These are phyloP conservation scores for Pocota personata DNA, from an alignment of 2,888 invertebrate species.

Conservation along the genomic window DNA sequence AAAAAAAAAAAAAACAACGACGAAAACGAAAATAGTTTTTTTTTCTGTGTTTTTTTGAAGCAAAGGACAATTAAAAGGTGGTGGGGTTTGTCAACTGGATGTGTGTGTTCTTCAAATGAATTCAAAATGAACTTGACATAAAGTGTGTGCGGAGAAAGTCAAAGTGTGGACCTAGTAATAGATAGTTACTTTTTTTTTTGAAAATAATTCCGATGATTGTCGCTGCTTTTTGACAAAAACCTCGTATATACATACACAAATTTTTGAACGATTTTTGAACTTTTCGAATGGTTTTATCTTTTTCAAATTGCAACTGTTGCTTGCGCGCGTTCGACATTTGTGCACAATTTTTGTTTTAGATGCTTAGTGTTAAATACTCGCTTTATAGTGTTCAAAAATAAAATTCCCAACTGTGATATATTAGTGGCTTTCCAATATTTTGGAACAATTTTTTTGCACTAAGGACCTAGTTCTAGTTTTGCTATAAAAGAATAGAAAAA, in stretches of 20 bases:
- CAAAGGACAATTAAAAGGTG: conserved; percentile 40
- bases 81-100: conserved; percentile 43
- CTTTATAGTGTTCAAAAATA: conserved; percentile 65
- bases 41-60: background rate
- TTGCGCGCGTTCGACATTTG: conserved; percentile 43
- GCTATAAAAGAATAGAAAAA: background rate
- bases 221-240: conserved; percentile 15
- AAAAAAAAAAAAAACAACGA: conserved; percentile 29
- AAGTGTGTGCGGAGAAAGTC: conserved; percentile 58
- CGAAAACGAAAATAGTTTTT: conserved; percentile 32
- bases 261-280: conserved; percentile 23
- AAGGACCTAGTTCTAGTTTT: conserved; percentile 44
- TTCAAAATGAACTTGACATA: conserved; percentile 51
- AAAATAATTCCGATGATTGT: background rate
- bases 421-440: conserved; percentile 71
- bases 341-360: conserved; percentile 36
- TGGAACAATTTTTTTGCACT: conserved; percentile 55
- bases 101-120: conserved; percentile 66
- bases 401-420: conserved; percentile 63
- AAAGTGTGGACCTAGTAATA: conserved; percentile 41
- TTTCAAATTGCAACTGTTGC: conserved; percentile 58
- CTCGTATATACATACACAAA: background rate
- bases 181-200: background rate
- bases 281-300: conserved; percentile 19
- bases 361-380: conserved; percentile 67